These are phyloP conservation scores for Dysmachus trigonus DNA, from an alignment of 2,888 invertebrate genomes.

Conservation along the genomic window DNA sequence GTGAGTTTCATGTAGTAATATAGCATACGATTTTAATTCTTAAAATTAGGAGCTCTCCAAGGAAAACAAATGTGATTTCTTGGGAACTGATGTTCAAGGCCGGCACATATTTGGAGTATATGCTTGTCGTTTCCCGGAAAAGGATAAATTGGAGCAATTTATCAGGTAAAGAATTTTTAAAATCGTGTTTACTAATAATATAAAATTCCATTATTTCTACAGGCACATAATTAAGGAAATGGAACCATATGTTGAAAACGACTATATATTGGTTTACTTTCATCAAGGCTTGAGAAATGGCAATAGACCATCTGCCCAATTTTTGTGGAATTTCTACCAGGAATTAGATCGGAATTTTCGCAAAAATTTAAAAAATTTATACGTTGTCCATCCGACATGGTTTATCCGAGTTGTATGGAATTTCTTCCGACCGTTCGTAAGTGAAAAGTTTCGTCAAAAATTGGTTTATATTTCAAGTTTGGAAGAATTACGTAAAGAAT, in stretches of 20 bases:
- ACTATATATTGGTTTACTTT: conserved; percentile 97
- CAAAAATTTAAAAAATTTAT: conserved; percentile 97
- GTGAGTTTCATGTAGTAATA: neutral
- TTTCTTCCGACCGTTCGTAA: conserved; percentile 94
- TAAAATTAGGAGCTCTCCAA: neutral
- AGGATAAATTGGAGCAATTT: conserved; percentile 69
- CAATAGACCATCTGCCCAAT: conserved; percentile 94
- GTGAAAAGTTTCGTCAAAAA: conserved; percentile 98
- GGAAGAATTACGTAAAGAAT: conserved; percentile 86
- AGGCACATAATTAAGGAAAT: conserved; percentile 94
- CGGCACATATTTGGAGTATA: conserved; percentile 96
- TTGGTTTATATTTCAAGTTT: conserved; percentile 97
- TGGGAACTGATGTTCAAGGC: conserved; percentile 77
- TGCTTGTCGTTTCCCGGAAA: conserved; percentile 84
- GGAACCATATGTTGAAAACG: conserved; percentile 97
- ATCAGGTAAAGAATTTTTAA: conserved; percentile 55
- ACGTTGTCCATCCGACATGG: conserved; percentile 97
- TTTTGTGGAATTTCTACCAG: conserved; percentile 97
- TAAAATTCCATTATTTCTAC: conserved; percentile 48
- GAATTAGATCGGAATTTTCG: conserved; percentile 98
- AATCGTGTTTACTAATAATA: neutral
- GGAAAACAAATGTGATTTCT: conserved; percentile 67
- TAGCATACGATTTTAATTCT: neutral
- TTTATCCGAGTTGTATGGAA: conserved; percentile 96
- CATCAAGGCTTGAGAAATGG: conserved; percentile 95